Percentiles rank a stretch among this genome's conserved stretches.
phyloP scores from a whole-genome alignment of 2,797 vertebrate species.

The Xiphophorus birchmanni region DNA sequence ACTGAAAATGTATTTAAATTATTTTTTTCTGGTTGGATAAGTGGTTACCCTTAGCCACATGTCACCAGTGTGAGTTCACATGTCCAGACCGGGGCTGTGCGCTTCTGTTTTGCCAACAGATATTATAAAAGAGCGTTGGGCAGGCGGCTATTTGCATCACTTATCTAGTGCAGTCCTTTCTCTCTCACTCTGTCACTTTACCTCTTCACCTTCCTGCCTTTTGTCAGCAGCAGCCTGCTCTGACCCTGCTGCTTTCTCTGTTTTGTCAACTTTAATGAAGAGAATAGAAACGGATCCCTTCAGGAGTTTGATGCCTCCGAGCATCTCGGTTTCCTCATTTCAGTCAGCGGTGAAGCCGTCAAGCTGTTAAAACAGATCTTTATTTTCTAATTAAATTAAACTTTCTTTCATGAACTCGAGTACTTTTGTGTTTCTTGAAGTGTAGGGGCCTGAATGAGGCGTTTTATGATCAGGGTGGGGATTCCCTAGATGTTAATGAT shows the following conservation, averaged over 20 bases:
- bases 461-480: conserved; percentile 5
- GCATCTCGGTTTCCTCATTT: conserved; percentile 15
- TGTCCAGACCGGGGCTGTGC: conserved; percentile 38
- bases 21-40: neutral
- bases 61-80: conserved; percentile 40
- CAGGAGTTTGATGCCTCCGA: conserved; percentile 27
- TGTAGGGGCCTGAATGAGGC: conserved; percentile 12
- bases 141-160: conserved; percentile 49
- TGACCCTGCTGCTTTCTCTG: neutral
- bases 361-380: neutral
- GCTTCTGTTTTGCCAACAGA: conserved; percentile 75
- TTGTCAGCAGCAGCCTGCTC: conserved; percentile 16
- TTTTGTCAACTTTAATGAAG: conserved; percentile 1
- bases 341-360: neutral
- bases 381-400: conserved; percentile 14
- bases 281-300: conserved; percentile 16
- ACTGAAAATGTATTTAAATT: neutral
- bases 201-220: conserved; percentile 19
- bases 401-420: conserved; percentile 13
- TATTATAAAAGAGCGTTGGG: conserved; percentile 65
- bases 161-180: conserved; percentile 35
- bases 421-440: neutral
- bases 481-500: conserved; percentile 24
- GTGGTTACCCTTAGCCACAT: neutral
- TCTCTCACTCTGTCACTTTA: conserved; percentile 34